phyloP scores from a whole-genome alignment of 2,113 vertebrate species.

The Cryptotis parvus region DNA sequence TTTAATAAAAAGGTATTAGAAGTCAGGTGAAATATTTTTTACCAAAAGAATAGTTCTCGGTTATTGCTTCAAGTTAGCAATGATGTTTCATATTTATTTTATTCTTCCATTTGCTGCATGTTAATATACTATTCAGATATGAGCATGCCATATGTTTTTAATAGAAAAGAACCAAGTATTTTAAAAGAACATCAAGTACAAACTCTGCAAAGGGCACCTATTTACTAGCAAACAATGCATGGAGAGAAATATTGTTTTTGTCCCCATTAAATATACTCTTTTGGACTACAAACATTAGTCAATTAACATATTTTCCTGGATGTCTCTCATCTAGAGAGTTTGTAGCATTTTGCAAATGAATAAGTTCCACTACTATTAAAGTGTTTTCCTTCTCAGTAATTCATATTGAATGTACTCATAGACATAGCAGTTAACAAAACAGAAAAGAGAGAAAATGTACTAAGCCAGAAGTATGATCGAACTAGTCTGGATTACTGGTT shows the following conservation, averaged over 20 bases:
- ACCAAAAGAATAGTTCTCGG: no score
- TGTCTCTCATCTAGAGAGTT: slow-evolving; percentile 44
- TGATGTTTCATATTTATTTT: not conserved
- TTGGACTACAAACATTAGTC: not conserved
- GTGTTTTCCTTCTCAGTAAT: slow-evolving; percentile 29
- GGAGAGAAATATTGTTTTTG: not conserved
- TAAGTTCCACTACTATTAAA: not conserved
- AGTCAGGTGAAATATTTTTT: not conserved
- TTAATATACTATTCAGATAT: slow-evolving; percentile 44
- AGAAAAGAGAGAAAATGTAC: not conserved
- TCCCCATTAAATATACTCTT: not conserved
- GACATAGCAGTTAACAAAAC: slow-evolving; percentile 33
- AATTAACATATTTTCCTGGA: not conserved
- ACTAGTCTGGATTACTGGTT: not conserved
- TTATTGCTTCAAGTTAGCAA: not conserved
- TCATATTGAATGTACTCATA: slow-evolving; percentile 52
- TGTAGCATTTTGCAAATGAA: slow-evolving; percentile 39
- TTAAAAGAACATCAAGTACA: not conserved
- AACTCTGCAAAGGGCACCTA: not conserved
- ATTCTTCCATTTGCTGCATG: not conserved
- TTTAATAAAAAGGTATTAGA: not conserved
- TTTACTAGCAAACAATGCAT: slow-evolving; percentile 20
- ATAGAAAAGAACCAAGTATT: slow-evolving; percentile 31
- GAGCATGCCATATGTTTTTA: slow-evolving; percentile 36
- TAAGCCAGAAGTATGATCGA: not conserved